Evolutionary conservation across 1,140 invertebrate species (phyloP), one percentile per base, ranked within the genome.

Genomic region (Papilio polytes): DNA sequence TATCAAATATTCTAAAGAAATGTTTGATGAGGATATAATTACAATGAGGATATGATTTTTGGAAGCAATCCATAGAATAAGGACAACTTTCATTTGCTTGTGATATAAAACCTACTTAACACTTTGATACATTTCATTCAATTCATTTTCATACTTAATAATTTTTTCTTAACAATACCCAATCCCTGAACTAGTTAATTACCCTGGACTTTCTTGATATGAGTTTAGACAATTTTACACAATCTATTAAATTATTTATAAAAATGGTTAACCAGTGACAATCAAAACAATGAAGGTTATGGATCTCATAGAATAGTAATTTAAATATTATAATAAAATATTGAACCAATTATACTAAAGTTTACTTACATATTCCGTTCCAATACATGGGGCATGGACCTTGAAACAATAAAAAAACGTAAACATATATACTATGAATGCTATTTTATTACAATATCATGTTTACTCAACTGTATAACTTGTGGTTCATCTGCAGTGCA

Each of bases 401-500:
- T 94, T 84, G 81, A 92, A 91, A 91, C 36, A 63, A 86, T 72
- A 85, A 86, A 84, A 84, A 56, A 84, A 82, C 44, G 78, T 81
- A 13, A 13, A 15, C 26, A 20, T 53, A 44, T 26, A 74, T 0
- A 74, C 36, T 9, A 26, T 74, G 10, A 46, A 44, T 20, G 10
- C 3, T 74, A 74, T 44, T 74, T 44, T 15, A 22, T 22, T 31
- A 26, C 20, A 20, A 56, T 51, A 72, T 48, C 31, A 80, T 59
- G 41, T 80, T 82, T 83, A 89, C 87, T 88, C 81, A 85, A 98
- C 97, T 97, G 97, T 80, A 97, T 96, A 80, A 97, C 96, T 89
- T 97, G 96, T 82, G 96, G 96, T 83, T 97, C 96, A 81, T 97
- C 97, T 72, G 96, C 89, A 18, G 96, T 95, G 77, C 96, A 96